Evolutionary conservation across 2,113 vertebrate species (phyloP).

Genomic region (Trogon surrucura): DNA sequence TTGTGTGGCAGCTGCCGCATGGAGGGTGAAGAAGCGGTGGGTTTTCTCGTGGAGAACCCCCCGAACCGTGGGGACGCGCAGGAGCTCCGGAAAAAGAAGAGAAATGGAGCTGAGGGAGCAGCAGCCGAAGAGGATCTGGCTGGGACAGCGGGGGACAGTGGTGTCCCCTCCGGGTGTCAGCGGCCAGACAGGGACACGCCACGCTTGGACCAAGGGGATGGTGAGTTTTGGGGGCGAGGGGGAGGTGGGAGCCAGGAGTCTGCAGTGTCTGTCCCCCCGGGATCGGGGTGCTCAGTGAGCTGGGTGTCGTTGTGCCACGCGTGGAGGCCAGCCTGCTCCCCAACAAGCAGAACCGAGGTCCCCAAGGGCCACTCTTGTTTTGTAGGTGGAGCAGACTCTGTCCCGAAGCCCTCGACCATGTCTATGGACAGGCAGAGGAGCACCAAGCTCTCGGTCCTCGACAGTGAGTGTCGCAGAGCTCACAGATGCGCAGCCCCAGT

Average conservation of each 20-base stretch:
- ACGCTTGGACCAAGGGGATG: neutral
- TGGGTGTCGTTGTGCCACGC: neutral
- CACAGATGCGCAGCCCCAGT: neutral
- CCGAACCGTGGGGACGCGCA: fast-evolving
- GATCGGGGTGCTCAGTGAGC: fast-evolving
- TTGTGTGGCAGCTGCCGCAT: no score
- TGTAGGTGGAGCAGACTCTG: neutral
- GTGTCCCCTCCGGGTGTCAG: fast-evolving
- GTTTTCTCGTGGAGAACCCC: neutral
- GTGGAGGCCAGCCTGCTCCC: neutral
- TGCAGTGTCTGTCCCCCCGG: no score
- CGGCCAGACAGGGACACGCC: fast-evolving
- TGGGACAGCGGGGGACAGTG: neutral
- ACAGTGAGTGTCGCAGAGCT: slow-evolving; percentile 70
- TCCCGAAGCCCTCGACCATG: slow-evolving; percentile 69
- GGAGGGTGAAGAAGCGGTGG: no score
- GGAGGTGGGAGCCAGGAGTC: neutral
- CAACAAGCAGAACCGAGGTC: fast-evolving
- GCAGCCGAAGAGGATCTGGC: neutral
- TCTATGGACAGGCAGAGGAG: slow-evolving; percentile 80
- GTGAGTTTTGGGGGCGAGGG: neutral
- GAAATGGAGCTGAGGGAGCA: neutral
- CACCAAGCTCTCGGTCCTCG: slow-evolving; percentile 76
- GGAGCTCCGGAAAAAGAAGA: neutral
- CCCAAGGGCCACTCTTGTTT: fast-evolving